Conservation (phyloP, 2,888 invertebrate species). For the Leptinotarsa juncta region DNA sequence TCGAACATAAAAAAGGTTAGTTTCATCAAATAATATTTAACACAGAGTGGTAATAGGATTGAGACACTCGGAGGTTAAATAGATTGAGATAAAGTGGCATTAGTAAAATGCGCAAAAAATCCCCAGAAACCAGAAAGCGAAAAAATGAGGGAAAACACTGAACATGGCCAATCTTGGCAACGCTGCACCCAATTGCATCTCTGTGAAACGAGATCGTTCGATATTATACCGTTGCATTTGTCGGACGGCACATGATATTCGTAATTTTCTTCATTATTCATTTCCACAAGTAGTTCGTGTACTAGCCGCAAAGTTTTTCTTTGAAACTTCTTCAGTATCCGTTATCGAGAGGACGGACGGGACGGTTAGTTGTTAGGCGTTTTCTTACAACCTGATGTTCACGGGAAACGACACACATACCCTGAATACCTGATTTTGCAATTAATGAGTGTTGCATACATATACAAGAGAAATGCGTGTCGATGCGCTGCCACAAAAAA, state of each 20-base stretch:
- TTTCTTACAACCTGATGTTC: slow-evolving; percentile 1
- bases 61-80: too few species aligned
- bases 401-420: slow-evolving; percentile 11
- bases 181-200: too few species aligned
- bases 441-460: not conserved
- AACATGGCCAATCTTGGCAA: too few species aligned
- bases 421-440: not conserved
- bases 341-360: slow-evolving; percentile 7
- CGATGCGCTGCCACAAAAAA: not conserved
- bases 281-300: slow-evolving; percentile 30
- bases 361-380: slow-evolving; percentile 1
- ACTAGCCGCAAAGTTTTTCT: slow-evolving; percentile 27
- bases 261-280: slow-evolving; percentile 35
- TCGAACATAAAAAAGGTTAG: too few species aligned
- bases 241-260: slow-evolving; percentile 23
- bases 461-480: not conserved
- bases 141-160: too few species aligned
- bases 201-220: not conserved
- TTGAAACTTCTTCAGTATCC: slow-evolving; percentile 17
- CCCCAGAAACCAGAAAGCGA: too few species aligned
- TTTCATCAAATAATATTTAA: too few species aligned
- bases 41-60: too few species aligned
- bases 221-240: slow-evolving; percentile 26
- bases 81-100: too few species aligned
- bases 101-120: too few species aligned